These are phyloP conservation scores for Rhagoletis zephyria DNA, from an alignment of 1,140 invertebrate species.

Conservation along the genomic window DNA sequence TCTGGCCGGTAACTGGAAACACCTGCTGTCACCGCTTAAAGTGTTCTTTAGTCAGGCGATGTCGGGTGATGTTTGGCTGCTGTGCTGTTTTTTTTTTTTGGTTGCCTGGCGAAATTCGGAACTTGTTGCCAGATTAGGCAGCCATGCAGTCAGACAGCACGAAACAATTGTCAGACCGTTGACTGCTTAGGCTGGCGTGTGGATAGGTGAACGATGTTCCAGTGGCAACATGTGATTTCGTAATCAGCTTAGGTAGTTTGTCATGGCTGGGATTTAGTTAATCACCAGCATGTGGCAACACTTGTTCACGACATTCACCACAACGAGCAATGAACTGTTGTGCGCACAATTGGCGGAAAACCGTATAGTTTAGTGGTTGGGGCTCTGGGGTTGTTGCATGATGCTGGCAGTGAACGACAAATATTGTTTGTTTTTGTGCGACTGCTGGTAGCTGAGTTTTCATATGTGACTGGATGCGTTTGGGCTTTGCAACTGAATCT, in stretches of 20 bases:
- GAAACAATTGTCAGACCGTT: neutral
- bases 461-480: no score
- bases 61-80: neutral
- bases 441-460: no score
- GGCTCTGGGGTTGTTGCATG: neutral
- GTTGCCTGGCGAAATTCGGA: slow-evolving; percentile 36
- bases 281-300: slow-evolving; percentile 8
- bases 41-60: neutral
- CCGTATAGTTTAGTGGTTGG: neutral
- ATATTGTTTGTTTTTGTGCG: no score
- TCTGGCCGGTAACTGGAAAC: neutral
- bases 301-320: neutral
- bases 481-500: no score
- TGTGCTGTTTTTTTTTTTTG: neutral
- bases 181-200: slow-evolving; percentile 1
- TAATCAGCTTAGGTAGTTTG: slow-evolving; percentile 49
- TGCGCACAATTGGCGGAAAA: neutral
- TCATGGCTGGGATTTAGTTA: slow-evolving; percentile 42
- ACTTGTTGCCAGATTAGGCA: slow-evolving; percentile 27
- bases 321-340: neutral
- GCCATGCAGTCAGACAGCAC: neutral
- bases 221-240: slow-evolving; percentile 16
- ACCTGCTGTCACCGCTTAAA: neutral
- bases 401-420: no score
- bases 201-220: neutral